Conservation (phyloP, 2,888 invertebrate species). For the Macaria notata region DNA sequence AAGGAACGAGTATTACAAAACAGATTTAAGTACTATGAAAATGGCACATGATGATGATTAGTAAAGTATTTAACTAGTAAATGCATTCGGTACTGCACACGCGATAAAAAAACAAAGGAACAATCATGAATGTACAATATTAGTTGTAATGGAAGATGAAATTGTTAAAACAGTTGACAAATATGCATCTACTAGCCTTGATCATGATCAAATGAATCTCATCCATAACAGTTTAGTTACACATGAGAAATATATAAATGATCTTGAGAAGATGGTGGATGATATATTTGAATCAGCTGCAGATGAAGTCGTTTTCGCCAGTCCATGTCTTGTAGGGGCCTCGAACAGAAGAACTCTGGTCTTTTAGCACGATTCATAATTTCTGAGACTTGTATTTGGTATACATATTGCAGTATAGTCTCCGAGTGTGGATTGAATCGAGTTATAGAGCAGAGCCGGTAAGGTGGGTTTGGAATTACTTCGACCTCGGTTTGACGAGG, state of each 20-base stretch:
- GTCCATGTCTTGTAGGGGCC: conserved; percentile 20
- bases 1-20: conserved; percentile 39
- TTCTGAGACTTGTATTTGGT: too few species aligned
- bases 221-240: not conserved
- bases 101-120: conserved; percentile 27
- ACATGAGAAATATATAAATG: not conserved
- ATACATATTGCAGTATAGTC: too few species aligned
- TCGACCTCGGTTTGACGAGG: conserved; percentile 85
- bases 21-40: conserved; percentile 34
- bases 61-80: conserved; percentile 43
- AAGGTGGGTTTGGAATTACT: conserved; percentile 42
- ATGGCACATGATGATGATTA: conserved; percentile 50
- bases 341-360: conserved; percentile 2
- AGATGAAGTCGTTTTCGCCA: conserved; percentile 21
- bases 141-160: conserved; percentile 24
- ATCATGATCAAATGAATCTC: not conserved
- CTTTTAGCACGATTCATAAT: too few species aligned
- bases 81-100: conserved; percentile 54
- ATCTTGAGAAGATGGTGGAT: not conserved
- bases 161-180: conserved; percentile 16
- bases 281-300: conserved; percentile 10
- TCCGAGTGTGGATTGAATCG: not conserved
- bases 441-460: not conserved
- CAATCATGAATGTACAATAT: conserved; percentile 23
- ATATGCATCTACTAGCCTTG: not conserved